phyloP scores from a whole-genome alignment of 2,113 vertebrate species.

The Epinephelus moara region DNA sequence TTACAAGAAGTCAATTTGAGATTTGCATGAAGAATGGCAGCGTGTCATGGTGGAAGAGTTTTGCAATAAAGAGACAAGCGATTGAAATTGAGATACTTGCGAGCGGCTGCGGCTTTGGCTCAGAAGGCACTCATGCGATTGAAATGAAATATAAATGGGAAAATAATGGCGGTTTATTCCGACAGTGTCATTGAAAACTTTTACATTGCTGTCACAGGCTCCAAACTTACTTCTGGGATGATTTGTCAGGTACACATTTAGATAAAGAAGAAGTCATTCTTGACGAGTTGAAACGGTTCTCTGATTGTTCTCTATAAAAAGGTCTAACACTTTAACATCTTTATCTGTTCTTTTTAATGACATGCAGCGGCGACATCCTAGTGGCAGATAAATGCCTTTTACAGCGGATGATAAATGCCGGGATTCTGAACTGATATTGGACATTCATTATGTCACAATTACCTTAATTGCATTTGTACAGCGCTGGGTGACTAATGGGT shows the following conservation, averaged over 20 bases:
- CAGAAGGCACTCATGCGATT: conserved; percentile 51
- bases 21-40: conserved; percentile 75
- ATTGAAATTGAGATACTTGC: conserved; percentile 72
- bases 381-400: conserved; percentile 51
- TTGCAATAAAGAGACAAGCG: conserved; percentile 73
- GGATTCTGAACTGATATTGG: conserved; percentile 69
- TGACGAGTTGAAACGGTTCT: background rate
- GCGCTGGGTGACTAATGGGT: conserved; percentile 64
- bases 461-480: conserved; percentile 71
- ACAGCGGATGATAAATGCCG: conserved; percentile 61
- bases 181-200: conserved; percentile 58
- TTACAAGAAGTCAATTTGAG: conserved; percentile 80
- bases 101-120: conserved; percentile 48
- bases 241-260: conserved; percentile 30
- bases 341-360: conserved; percentile 31
- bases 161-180: conserved; percentile 66
- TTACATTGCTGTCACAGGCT: conserved; percentile 28
- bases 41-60: conserved; percentile 67
- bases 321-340: background rate
- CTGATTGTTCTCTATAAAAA: background rate
- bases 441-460: conserved; percentile 80
- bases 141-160: conserved; percentile 72
- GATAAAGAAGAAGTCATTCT: conserved; percentile 14
- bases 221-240: conserved; percentile 10
- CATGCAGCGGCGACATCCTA: conserved; percentile 12